phyloP scores from a whole-genome alignment of 2,888 invertebrate species.

The Pachycephus smyrnensis region DNA sequence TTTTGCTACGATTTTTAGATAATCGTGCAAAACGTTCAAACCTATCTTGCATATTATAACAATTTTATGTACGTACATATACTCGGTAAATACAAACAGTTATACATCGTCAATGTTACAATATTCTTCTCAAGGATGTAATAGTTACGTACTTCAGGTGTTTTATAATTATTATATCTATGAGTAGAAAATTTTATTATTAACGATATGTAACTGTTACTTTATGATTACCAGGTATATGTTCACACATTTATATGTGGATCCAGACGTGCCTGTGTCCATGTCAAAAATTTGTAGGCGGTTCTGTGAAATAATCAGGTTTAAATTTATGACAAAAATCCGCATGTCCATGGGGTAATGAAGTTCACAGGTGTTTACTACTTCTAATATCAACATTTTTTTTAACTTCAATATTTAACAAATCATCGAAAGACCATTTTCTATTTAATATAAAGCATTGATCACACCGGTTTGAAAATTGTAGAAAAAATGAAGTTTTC shows the following conservation, averaged over 20 bases:
- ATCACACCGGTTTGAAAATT: background rate
- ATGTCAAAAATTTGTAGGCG: no score
- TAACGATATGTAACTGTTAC: no score
- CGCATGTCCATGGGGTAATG: background rate
- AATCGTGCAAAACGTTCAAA: background rate
- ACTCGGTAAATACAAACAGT: no score
- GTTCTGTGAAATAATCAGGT: background rate
- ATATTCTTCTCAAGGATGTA: no score
- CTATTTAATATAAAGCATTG: background rate
- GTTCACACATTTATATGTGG: no score
- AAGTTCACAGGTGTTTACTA: background rate
- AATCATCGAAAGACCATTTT: background rate
- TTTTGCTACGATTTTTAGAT: background rate
- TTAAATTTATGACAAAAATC: background rate
- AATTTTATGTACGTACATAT: background rate
- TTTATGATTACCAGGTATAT: no score
- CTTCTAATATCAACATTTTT: background rate
- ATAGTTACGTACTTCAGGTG: no score
- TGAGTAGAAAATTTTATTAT: no score
- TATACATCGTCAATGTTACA: no score
- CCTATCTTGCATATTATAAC: background rate
- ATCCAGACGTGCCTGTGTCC: no score
- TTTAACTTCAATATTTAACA: background rate
- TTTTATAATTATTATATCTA: no score
- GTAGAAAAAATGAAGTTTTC: background rate